Base-by-base conservation (phyloP, 2,888 invertebrate species). In the Epirrita christyi region DNA sequence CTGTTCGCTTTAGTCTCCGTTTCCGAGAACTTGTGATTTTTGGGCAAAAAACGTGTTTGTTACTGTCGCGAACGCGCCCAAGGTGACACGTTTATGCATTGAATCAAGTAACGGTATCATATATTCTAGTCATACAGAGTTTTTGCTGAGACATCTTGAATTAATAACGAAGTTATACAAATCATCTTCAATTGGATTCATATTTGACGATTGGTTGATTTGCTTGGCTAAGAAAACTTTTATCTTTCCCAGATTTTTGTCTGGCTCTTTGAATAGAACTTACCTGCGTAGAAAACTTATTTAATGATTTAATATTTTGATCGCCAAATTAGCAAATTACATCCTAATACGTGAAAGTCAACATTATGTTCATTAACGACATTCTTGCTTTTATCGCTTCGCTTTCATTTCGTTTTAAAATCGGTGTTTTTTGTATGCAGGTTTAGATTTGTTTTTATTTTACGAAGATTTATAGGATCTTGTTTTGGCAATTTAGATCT, bases 1-100 rank as follows among this genome's bases (percentile, higher is more conserved):
- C 66, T 66, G 64, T 57, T 64, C n/a, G 29, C 32, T 32, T 21
- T 21, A 21, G 21, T 8, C 14, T 36, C 41, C 14, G 48, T 34
- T 64, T 57, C 66, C 44, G 48, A 61, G 66, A 66, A 66, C 3
- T 46, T 42, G 29, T 40, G 44, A 56, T 21, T 63, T 58, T 63
- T 62, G 50, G 44, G 48, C 52, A 58, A 61, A 59, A 63, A 43
- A 27, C 43, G 29, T 55, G 29, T 61, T 61, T 63, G 54, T 59
- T 54, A 54, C 42, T 45, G 59, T 45, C 45, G 41, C 36, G 54
- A 32, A 41, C 43, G 43, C 55, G 51, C 51, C 28, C 44, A 37
- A 42, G 43, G 52, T 49, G 47, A 54, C 58, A 47, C 46, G 34
- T 60, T 62, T 60, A 51, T 42, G 36, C 47, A 48, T 28, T 60